Base-by-base conservation (phyloP, 2,113 vertebrate genomes). In the Sceloporus undulatus region DNA sequence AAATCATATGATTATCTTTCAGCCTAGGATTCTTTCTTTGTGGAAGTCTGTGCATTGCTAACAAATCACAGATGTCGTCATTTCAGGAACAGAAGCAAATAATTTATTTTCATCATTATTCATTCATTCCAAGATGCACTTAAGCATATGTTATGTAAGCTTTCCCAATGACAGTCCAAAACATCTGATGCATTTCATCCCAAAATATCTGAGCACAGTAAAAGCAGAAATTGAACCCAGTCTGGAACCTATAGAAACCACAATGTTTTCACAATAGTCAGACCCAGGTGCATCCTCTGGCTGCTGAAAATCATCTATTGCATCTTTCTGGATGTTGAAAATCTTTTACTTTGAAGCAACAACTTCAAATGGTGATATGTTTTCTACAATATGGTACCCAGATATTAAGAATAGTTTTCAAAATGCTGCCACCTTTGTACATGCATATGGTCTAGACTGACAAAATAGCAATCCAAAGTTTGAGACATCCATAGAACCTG, bases 101-200 rank as follows among this genome's bases (percentile, higher is more conserved):
- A 18, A 38, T 82, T 52, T 75, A 27, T 87, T 87, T 87, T 82
- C 70, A 66, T 82, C 79, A 87, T 82, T 87, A 87, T 82, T 82
- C 73, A 85, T 42, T 85, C 38, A 87, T 76, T 75, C 59, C 56
- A 82, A 87, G 29, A 82, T 34, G 59, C 79, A 75, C 38, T 82
- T 82, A 29, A 76, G 71, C 56, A 82, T 82, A 71, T 87, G 71
- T 87, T 87, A 54, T 52, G 2, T 65, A 76, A 66, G 71, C 25
- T 71, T 87, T 82, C 73, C 9, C 80, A 82, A 75, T 34, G 19
- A 29, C 59, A 76, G 79, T 42, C 80, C 54, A 52, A 65, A 87
- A 66, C 13, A 82, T 75, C 59, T 48, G 86, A 65, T 87, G 71
- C 27, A 29, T 87, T 75, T 75, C 82, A 82, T 52, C 56, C 40